phyloP scores from a whole-genome alignment of 2,797 vertebrate species.

The Leptodactylus fallax region DNA sequence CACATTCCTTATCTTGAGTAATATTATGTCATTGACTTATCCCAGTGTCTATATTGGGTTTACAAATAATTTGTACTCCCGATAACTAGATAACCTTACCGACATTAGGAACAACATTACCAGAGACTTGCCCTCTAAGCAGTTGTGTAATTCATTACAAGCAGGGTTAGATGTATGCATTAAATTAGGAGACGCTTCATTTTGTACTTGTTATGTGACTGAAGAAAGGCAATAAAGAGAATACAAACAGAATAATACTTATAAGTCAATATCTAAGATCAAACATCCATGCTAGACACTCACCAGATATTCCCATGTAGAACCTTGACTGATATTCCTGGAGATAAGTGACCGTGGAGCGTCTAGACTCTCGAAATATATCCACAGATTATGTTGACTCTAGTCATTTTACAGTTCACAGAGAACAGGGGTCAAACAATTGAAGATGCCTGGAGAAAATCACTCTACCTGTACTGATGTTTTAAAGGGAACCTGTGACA shows the following conservation, averaged over 20 bases:
- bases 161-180: slow-evolving; percentile 18
- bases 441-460: slow-evolving; percentile 33
- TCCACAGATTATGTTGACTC: slow-evolving; percentile 16
- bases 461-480: slow-evolving; percentile 2
- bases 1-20: slow-evolving; percentile 10
- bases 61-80: slow-evolving; percentile 30
- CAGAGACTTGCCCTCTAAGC: neutral
- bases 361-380: slow-evolving; percentile 18
- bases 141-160: neutral
- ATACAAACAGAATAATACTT: neutral
- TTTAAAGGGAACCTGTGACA: neutral
- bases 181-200: slow-evolving; percentile 19
- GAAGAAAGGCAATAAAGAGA: slow-evolving; percentile 33
- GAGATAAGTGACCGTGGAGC: slow-evolving; percentile 21
- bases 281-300: slow-evolving; percentile 26
- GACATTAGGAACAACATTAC: neutral
- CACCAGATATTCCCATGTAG: slow-evolving; percentile 22
- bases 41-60: neutral
- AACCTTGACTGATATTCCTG: slow-evolving; percentile 20
- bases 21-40: slow-evolving; percentile 20
- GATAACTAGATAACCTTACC: neutral
- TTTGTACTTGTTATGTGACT: slow-evolving; percentile 48
- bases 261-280: neutral
- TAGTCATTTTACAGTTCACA: slow-evolving; percentile 26
- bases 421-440: slow-evolving; percentile 18